phyloP scores from a whole-genome alignment of 2,113 vertebrate genomes.

The Mus pahari region DNA sequence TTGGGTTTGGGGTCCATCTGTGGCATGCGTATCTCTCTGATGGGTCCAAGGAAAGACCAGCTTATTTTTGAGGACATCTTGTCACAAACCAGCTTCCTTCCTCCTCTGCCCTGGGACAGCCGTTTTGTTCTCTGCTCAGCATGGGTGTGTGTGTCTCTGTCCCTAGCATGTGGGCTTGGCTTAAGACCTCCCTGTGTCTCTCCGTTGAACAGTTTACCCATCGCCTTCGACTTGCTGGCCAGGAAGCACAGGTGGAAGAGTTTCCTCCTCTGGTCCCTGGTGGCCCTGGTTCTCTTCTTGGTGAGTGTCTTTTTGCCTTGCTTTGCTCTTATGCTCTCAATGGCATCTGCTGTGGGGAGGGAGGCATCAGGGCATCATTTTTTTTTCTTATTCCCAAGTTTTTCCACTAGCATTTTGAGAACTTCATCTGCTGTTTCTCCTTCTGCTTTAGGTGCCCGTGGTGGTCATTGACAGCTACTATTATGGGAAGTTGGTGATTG shows the following conservation, averaged over 20 bases:
- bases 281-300: constrained; percentile 93
- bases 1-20: constrained; percentile 3
- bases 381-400: constrained; percentile 26
- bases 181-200: constrained; percentile 22
- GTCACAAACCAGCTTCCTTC: neutral
- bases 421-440: constrained; percentile 67
- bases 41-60: neutral
- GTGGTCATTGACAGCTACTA: constrained; percentile 95
- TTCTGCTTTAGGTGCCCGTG: constrained; percentile 90
- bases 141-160: neutral
- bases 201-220: constrained; percentile 89
- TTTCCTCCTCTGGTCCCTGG: constrained; percentile 92
- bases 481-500: constrained; percentile 95
- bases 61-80: neutral
- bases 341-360: constrained; percentile 40
- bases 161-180: neutral
- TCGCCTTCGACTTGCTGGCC: constrained; percentile 95
- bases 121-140: neutral
- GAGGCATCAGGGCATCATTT: neutral
- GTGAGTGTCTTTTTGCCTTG: constrained; percentile 85
- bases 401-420: neutral
- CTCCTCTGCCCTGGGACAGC: neutral
- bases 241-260: constrained; percentile 93
- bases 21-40: neutral
- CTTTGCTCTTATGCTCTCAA: constrained; percentile 50